Evolutionary conservation across 2,113 vertebrate genomes (phyloP), one percentile per base, ranked within the genome.

Genomic region (Elgaria multicarinata): DNA sequence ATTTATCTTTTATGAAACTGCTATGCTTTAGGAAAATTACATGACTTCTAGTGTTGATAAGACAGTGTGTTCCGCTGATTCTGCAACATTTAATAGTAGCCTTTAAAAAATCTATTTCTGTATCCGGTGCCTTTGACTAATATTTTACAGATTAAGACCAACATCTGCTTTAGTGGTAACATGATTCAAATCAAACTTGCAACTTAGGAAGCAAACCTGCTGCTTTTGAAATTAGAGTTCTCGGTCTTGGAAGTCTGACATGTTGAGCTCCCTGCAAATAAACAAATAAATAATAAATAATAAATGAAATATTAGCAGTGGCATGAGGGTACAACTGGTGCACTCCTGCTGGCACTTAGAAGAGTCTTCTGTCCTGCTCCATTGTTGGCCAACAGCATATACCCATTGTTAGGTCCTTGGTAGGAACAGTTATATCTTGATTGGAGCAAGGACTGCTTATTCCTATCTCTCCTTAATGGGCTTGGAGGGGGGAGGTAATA

Each of bases 1-100:
- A 96, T 96, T 96, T 97, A 96, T 96, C 94, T 96, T 95, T 31
- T 76, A 94, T 91, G 89, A 96, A 97, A 96, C 88, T 95, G 87
- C 91, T 96, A 96, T 94, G 83, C 94, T 94, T 76, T 93, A 96
- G 91, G 95, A 96, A 97, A 97, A 95, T 95, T 94, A 94, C 93
- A 96, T 93, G 92, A 92, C 91, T 95, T 94, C 86, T 93, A 94
- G 95, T 94, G 89, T 92, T 94, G 96, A 96, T 97, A 95, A 96
- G 94, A 96, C 94, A 93, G 77, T 88, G 92, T 93, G 92, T 96
- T 96, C 92, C 94, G 95, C 96, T 96, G 95, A 96, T 93, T 94
- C 75, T n/a, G 85, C 90, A 93, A 85, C 89, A 83, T 94, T 85
- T 92, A 89, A 80, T n/a, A 3, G 89, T 78, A 36, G 89, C 94